Evolutionary conservation across 1,140 invertebrate genomes (phyloP), one percentile per base, ranked within the genome.

Genomic region (Linepithema humile): DNA sequence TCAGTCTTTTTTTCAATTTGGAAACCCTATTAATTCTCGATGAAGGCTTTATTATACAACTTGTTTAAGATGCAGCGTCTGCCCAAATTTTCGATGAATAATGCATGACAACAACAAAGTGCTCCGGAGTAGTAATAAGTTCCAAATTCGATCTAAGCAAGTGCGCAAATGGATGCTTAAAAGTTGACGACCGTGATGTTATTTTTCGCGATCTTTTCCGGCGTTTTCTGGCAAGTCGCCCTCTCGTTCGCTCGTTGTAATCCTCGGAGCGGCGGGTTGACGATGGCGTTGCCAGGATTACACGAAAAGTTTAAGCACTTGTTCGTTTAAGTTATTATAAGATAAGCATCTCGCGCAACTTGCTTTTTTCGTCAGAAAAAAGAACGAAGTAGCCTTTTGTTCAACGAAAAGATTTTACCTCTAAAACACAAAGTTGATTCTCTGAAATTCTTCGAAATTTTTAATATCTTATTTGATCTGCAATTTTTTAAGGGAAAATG

Each of bases 321-420:
- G 80, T 89, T 82, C 64, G 65, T 89, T 89, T 84, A 89, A 88
- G 65, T 89, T 89, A 86, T 89, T 74, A 60, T 45, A 32, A 67
- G 65, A 64, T 85, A 82, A 88, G 62, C 60, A 62, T 59, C 64
- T 50, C 40, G 53, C 59, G 35, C 50, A 75, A 73, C 45, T 83
- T 45, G n/a, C 20, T 57, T 35, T 62, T 65, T 83, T 57, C 3
- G 7, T 26, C n/a, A 65, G 50, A 17, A 26, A 20, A 32, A 75
- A 75, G 0, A 20, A 35, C 62, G 9, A 12, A 43, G 23, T 50
- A 17, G 17, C 5, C 15, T 60, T 50, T 29, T 17, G 45, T 57
- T 35, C 10, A 35, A 23, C 15, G 7, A 55, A 40, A 45, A 17
- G n/a, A 74, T 45, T 64, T 60, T 38, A 20, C 12, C 26, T 59